Conservation (phyloP, 2,888 invertebrate species). For the Ptychoptera albimana region DNA sequence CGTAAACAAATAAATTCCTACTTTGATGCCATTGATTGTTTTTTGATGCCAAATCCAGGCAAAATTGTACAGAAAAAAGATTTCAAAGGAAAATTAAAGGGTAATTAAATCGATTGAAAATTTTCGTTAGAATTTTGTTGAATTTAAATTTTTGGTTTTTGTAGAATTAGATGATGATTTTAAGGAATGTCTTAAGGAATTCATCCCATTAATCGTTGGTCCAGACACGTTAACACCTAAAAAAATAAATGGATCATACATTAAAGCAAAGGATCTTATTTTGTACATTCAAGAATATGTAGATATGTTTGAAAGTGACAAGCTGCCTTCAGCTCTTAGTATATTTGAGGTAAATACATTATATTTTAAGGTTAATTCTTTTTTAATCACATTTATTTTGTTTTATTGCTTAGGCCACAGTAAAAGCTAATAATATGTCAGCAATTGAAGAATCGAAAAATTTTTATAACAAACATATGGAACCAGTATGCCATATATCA, state of each 20-base stretch:
- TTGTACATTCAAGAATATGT: neutral
- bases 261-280: constrained; percentile 1
- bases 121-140: no score
- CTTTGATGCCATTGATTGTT: constrained; percentile 1
- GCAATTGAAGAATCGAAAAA: neutral
- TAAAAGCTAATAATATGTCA: neutral
- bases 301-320: neutral
- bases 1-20: neutral
- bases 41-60: constrained; percentile 7
- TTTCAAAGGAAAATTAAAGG: constrained; percentile 4
- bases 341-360: no score
- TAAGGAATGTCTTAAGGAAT: neutral
- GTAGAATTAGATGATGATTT: constrained; percentile 4
- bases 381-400: no score
- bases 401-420: neutral
- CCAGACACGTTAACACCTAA: neutral
- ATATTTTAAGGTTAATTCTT: no score
- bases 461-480: neutral
- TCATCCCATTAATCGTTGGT: constrained; percentile 1
- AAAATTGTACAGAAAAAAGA: constrained; percentile 1
- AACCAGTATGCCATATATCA: neutral
- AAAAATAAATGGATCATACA: neutral
- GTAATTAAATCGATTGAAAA: neutral
- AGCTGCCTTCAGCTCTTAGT: neutral
- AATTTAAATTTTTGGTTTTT: no score